Evolutionary conservation across 2,888 invertebrate genomes (phyloP), one percentile per base, ranked within the genome.

Genomic region (Dynastes tityus): DNA sequence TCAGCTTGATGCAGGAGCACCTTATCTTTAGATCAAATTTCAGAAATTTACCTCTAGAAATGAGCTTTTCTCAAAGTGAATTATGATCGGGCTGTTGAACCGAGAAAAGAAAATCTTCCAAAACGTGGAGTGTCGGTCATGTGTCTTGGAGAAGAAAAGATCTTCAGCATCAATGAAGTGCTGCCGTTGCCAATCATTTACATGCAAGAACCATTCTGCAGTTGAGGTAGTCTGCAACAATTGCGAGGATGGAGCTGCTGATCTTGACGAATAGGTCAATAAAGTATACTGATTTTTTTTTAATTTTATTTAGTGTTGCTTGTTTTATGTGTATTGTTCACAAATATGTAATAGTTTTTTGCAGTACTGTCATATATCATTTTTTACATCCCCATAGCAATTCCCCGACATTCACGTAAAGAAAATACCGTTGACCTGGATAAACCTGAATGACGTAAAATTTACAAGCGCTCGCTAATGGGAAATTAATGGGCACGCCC

Each of bases 121-220:
- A 16, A 16, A 16, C 16, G 78, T 75, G 58, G 73, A 51, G 11
- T 80, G 77, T 79, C 79, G 79, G 51, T 68, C 51, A 79, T 16
- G 16, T 0, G 78, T 58, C 74, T 16, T 79, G 3, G 37, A 13
- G 3, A 13, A 32, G n/a, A 64, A 64, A 32, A 64, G 1, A 32
- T 32, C 32, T 9, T 29, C 13, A 29, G 13, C 11, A 29, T 32
- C 8, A 32, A n/a, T 53, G n/a, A 11, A 53, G 3, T 53, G 1
- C n/a, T n/a, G 13, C 1, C 53, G 53, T 53, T 53, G n/a, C 11
- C n/a, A n/a, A 16, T 64, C 64, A 13, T 64, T 64, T 64, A 32
- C 64, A 5, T 64, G 64, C 37, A 64, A 64, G 37, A 64, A 64
- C 11, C 64, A 32, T 64, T 32, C 64, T 64, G 37, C 64, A n/a